Percentiles rank a stretch among this genome's conserved stretches.
Conservation (phyloP, 1,140 invertebrate genomes). For the Drosophila orosa region DNA sequence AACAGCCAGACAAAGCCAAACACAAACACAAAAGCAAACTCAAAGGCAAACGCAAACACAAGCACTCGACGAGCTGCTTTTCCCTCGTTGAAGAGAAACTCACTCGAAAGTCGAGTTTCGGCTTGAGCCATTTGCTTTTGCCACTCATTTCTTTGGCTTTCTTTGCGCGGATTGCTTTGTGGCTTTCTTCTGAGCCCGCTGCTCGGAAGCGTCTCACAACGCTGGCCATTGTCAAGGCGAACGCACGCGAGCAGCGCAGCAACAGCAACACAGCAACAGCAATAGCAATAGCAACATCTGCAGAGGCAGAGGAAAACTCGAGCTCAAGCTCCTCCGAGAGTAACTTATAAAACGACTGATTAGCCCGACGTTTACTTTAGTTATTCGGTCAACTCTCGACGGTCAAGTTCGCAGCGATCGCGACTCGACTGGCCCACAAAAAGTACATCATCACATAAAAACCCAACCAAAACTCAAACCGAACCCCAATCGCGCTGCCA, state of each 20-base stretch:
- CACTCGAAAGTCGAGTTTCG: constrained; percentile 15
- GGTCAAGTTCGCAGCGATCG: constrained; percentile 82
- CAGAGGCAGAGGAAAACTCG: constrained; percentile 49
- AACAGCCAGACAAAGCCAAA: constrained; percentile 22
- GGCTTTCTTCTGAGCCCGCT: constrained; percentile 65
- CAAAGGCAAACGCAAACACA: constrained; percentile 38
- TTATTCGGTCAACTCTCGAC: constrained; percentile 84
- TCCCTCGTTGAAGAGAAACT: constrained; percentile 26
- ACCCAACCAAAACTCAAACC: constrained; percentile 13
- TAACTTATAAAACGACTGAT: constrained; percentile 84
- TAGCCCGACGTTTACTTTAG: constrained; percentile 81
- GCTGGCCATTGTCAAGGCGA: constrained; percentile 83
- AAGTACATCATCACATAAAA: constrained; percentile 18
- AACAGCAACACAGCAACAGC: constrained; percentile 42
- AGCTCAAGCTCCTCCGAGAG: constrained; percentile 62
- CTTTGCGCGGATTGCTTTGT: constrained; percentile 69
- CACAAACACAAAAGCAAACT: constrained; percentile 12
- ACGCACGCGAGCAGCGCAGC: constrained; percentile 68
- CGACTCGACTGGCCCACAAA: constrained; percentile 55
- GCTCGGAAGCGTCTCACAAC: constrained; percentile 69
- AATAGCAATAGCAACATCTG: constrained; percentile 47
- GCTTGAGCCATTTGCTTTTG: constrained; percentile 65
- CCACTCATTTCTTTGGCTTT: constrained; percentile 80
- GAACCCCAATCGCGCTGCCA: constrained; percentile 33
- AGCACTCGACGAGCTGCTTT: constrained; percentile 32